Conservation (phyloP, 2,113 vertebrate genomes). For the Sardina pilchardus region DNA sequence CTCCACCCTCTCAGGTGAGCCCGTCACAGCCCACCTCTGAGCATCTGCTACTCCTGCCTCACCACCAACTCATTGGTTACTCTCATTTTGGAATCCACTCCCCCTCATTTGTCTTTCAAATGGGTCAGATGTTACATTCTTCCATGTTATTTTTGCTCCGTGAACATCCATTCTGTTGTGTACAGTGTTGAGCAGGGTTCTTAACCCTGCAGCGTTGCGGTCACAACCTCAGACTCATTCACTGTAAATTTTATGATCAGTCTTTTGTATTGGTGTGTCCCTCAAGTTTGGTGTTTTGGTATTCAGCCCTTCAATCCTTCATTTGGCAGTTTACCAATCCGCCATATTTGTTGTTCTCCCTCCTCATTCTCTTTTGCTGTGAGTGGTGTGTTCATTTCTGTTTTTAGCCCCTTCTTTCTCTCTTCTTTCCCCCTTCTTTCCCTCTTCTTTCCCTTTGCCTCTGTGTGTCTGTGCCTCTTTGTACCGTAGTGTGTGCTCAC, state of each 20-base stretch:
- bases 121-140: neutral
- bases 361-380: conserved; percentile 50
- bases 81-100: neutral
- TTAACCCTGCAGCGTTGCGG: neutral
- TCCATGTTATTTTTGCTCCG: neutral
- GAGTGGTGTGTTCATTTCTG: conserved; percentile 39
- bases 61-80: neutral
- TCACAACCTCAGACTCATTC: neutral
- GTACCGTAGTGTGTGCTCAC: conserved; percentile 84
- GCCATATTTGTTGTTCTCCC: conserved; percentile 32
- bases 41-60: neutral
- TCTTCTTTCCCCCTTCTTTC: conserved; percentile 53
- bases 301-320: neutral
- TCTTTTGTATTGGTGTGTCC: neutral
- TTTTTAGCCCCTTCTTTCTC: conserved; percentile 38
- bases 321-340: neutral
- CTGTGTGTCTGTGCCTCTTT: conserved; percentile 67
- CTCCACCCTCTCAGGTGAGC: conserved; percentile 92
- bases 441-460: conserved; percentile 62
- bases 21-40: neutral
- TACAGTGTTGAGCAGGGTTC: neutral
- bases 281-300: conserved; percentile 29
- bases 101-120: neutral
- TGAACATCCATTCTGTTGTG: neutral
- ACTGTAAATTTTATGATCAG: neutral